Percentiles rank a stretch among this genome's conserved stretches.
Conservation (phyloP, 2,113 vertebrate species). For the Scalopus aquaticus region DNA sequence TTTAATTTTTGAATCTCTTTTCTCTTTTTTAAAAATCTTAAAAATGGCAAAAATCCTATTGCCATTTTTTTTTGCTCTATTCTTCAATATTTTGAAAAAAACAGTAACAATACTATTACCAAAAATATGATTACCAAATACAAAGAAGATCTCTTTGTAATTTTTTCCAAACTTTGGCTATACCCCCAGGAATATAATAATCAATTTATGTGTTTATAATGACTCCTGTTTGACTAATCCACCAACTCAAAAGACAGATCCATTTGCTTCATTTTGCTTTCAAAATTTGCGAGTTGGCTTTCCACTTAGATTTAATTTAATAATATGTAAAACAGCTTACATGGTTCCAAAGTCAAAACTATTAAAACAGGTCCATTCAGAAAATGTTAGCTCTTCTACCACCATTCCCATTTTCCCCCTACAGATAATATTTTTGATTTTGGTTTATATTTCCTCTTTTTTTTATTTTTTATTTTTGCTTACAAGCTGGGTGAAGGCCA, state of each 20-base stretch:
- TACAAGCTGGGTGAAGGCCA: too few species aligned
- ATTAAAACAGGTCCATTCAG: neutral
- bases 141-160: neutral
- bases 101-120: neutral
- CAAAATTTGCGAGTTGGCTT: neutral
- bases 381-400: neutral
- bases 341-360: neutral
- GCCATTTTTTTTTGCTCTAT: neutral
- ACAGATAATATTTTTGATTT: neutral
- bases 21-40: conserved; percentile 1
- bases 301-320: neutral
- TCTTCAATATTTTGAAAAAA: neutral
- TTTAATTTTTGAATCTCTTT: neutral
- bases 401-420: neutral
- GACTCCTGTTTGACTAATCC: neutral
- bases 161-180: neutral
- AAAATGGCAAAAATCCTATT: neutral
- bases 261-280: conserved; percentile 34
- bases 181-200: neutral
- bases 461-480: too few species aligned
- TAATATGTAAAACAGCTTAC: neutral
- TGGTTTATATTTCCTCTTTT: neutral
- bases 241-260: conserved; percentile 6
- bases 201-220: conserved; percentile 4
- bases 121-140: neutral